Conservation (phyloP, 1,140 invertebrate genomes). For the Vollenhovia emeryi region DNA sequence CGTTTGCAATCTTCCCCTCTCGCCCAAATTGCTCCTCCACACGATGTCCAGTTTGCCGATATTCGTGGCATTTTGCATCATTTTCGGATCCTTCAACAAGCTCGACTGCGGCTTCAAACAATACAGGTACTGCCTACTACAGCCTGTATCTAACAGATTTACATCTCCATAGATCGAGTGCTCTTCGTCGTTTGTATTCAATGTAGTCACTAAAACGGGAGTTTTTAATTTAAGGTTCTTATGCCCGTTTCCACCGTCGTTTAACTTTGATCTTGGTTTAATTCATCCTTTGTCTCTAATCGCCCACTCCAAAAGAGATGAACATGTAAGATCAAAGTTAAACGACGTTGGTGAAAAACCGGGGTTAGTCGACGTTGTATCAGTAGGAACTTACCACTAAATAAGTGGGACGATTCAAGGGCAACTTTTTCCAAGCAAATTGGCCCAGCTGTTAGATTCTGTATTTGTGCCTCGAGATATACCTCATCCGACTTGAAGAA, state of each 20-base stretch:
- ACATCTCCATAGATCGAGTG: slow-evolving; percentile 94
- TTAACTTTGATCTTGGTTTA: too few species aligned
- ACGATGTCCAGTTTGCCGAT: slow-evolving; percentile 99
- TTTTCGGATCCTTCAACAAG: slow-evolving; percentile 90
- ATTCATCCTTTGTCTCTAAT: too few species aligned
- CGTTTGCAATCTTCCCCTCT: slow-evolving; percentile 97
- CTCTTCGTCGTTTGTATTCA: slow-evolving; percentile 88
- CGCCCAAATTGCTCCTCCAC: slow-evolving; percentile 98
- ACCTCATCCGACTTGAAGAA: slow-evolving; percentile 94
- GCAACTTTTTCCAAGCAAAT: slow-evolving; percentile 97
- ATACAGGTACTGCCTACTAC: slow-evolving; percentile 97
- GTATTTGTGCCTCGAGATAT: slow-evolving; percentile 98
- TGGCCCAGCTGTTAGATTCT: slow-evolving; percentile 95
- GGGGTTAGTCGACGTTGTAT: background rate
- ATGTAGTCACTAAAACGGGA: slow-evolving; percentile 86
- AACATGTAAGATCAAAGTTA: too few species aligned
- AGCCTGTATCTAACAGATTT: slow-evolving; percentile 92
- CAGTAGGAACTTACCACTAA: slow-evolving; percentile 87
- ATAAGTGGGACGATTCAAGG: slow-evolving; percentile 95
- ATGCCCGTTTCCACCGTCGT: too few species aligned
- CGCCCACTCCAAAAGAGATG: too few species aligned
- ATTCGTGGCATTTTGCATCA: slow-evolving; percentile 93
- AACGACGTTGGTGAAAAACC: too few species aligned
- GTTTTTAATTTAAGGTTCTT: background rate
- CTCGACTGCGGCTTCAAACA: slow-evolving; percentile 93